A percentile compares a stretch with the other conserved stretches of the same genome.
These are phyloP conservation scores for Strigamia crassipes DNA, from an alignment of 2,888 invertebrate species.

Conservation along the genomic window DNA sequence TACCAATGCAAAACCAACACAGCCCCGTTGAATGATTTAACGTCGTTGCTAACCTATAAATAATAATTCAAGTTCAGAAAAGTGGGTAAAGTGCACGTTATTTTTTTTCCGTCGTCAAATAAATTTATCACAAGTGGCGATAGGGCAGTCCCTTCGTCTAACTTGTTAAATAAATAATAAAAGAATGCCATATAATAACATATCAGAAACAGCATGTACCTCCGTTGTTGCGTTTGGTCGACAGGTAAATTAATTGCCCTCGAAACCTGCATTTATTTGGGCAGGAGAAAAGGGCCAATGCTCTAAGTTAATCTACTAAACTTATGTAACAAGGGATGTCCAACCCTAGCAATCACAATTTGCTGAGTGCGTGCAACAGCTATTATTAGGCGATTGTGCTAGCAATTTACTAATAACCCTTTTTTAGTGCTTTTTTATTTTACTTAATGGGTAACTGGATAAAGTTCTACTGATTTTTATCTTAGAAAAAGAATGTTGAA, in stretches of 20 bases:
- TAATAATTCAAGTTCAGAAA: background rate
- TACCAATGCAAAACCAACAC: too few relatives aligned
- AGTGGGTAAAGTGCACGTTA: background rate
- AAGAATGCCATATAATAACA: background rate
- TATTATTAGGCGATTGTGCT: constrained; percentile 23
- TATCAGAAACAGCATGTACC: background rate
- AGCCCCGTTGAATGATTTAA: background rate
- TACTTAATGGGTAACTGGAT: background rate
- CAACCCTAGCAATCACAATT: constrained; percentile 16
- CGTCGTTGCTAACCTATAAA: background rate
- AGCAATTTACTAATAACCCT: constrained; percentile 15
- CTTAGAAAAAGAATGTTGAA: constrained; percentile 4
- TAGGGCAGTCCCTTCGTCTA: background rate
- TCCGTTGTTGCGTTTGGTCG: background rate
- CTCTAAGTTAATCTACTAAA: constrained; percentile 19
- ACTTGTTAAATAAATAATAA: background rate
- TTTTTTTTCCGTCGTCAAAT: background rate
- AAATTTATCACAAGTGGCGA: background rate
- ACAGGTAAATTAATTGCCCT: constrained; percentile 35
- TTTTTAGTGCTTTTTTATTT: background rate
- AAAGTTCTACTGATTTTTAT: background rate
- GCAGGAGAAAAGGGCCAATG: constrained; percentile 26
- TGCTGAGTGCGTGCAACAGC: background rate
- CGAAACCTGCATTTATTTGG: constrained; percentile 25
- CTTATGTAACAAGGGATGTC: constrained; percentile 16